Evolutionary conservation across 1,140 invertebrate genomes (phyloP).

Genomic region (Diplogasteroides magnus): DNA sequence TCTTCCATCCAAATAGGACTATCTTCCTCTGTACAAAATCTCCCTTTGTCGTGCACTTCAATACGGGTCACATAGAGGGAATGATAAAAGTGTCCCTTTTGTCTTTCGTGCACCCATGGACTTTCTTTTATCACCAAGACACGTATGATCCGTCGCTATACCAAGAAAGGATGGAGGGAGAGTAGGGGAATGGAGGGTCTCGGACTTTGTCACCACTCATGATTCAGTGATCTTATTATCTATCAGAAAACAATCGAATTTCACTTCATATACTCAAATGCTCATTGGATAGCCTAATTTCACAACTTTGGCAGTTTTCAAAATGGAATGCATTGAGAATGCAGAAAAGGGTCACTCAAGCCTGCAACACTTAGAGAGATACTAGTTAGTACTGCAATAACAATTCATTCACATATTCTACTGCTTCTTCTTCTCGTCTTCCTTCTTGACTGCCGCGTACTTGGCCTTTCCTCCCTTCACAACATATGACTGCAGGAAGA

Average conservation of each 20-base stretch:
- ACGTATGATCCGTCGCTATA: no score
- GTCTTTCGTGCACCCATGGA: neutral
- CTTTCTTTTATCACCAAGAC: no score
- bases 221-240: no score
- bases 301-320: no score
- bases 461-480: conserved; percentile 49
- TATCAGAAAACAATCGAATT: neutral
- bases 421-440: conserved; percentile 7
- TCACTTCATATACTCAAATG: neutral
- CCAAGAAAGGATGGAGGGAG: no score
- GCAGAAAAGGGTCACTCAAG: no score
- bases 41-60: neutral
- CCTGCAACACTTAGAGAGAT: no score
- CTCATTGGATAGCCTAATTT: neutral
- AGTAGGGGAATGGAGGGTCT: no score
- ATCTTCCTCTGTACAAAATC: no score
- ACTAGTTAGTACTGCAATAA: neutral
- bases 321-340: no score
- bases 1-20: neutral
- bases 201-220: no score
- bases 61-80: neutral
- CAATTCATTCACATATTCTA: neutral
- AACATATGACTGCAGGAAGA: conserved; percentile 60
- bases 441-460: conserved; percentile 31
- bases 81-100: neutral